These are phyloP conservation scores for Anthonomus grandis DNA, from an alignment of 1,140 invertebrate species.

Conservation along the genomic window DNA sequence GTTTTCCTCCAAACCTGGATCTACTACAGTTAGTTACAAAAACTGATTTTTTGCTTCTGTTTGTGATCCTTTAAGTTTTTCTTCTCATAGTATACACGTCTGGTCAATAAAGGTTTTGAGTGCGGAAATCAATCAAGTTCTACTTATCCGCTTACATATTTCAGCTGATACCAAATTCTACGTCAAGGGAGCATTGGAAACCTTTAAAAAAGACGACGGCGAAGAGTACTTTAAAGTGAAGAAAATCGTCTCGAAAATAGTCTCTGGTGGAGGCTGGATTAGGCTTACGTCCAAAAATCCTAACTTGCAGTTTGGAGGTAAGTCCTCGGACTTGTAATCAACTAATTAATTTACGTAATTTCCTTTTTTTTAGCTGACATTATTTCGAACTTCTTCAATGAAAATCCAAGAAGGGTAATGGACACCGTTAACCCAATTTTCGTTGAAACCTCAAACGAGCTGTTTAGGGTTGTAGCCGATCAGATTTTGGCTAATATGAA, in stretches of 20 bases:
- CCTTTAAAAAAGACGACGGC: slow-evolving; percentile 58
- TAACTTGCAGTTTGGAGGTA: slow-evolving; percentile 50
- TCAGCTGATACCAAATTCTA: slow-evolving; percentile 41
- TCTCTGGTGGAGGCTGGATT: slow-evolving; percentile 59
- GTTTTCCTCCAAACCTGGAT: too few relatives aligned
- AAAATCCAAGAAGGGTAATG: slow-evolving; percentile 63
- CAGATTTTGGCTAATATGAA: slow-evolving; percentile 40
- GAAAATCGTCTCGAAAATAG: slow-evolving; percentile 59
- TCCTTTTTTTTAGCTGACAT: slow-evolving; percentile 40
- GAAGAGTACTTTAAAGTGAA: slow-evolving; percentile 59
- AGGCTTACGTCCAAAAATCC: slow-evolving; percentile 51
- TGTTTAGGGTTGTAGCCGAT: slow-evolving; percentile 38
- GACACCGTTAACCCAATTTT: slow-evolving; percentile 69
- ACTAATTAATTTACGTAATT: background rate
- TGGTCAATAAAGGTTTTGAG: too few relatives aligned
- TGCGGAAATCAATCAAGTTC: too few relatives aligned
- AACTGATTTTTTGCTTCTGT: too few relatives aligned
- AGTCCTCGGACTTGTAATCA: background rate
- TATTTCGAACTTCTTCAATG: slow-evolving; percentile 60
- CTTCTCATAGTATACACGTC: too few relatives aligned
- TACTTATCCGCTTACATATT: too few relatives aligned
- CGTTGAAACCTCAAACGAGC: slow-evolving; percentile 60
- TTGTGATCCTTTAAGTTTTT: too few relatives aligned
- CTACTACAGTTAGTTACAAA: too few relatives aligned
- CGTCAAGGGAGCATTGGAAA: slow-evolving; percentile 48